Conservation (phyloP, 2,113 vertebrate genomes). For the Lasiurus cinereus region DNA sequence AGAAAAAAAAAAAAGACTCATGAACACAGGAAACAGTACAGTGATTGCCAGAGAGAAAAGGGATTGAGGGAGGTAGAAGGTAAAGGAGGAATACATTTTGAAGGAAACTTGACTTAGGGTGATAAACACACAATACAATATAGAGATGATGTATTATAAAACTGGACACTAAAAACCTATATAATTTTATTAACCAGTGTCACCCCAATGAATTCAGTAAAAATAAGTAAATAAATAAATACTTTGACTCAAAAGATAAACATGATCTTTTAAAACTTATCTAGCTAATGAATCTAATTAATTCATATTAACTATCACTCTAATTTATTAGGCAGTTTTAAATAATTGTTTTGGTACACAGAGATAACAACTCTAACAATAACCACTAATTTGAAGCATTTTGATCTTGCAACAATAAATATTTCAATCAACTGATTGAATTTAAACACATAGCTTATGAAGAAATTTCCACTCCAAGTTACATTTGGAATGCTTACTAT, state of each 20-base stretch:
- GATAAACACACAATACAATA: background rate
- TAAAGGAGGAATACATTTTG: background rate
- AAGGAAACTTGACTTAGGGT: background rate
- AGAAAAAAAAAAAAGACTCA: background rate
- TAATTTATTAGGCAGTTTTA: conserved; percentile 31
- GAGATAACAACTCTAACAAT: background rate
- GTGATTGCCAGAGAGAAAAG: background rate
- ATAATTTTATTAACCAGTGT: background rate
- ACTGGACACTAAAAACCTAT: background rate
- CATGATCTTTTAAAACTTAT: background rate
- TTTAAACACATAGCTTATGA: background rate
- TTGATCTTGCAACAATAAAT: conserved; percentile 1
- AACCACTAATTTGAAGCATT: background rate
- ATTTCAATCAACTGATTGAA: background rate
- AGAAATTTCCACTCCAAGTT: conserved; percentile 1
- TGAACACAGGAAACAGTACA: background rate
- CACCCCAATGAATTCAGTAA: background rate
- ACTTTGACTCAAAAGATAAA: conserved; percentile 30
- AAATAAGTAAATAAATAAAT: background rate
- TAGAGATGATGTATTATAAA: background rate
- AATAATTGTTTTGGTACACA: background rate
- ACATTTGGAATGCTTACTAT: background rate
- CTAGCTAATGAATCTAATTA: background rate
- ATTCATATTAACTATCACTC: background rate
- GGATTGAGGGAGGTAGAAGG: background rate